phyloP scores from a whole-genome alignment of 2,113 vertebrate genomes.

The Rana temporaria region DNA sequence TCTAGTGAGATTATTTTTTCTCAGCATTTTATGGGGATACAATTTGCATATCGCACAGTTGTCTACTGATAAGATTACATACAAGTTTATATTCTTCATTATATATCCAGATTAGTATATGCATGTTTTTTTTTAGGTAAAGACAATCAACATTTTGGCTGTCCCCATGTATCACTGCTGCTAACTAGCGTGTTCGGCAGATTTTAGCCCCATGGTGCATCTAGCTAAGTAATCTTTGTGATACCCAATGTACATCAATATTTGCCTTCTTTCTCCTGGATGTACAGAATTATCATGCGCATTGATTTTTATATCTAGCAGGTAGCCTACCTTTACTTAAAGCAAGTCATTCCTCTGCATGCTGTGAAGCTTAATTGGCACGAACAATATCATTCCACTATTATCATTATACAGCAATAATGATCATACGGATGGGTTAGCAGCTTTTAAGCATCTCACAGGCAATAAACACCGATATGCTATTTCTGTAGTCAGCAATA shows the following conservation, averaged over 20 bases:
- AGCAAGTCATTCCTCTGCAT: conserved; percentile 12
- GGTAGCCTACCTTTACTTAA: conserved; percentile 35
- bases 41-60: no score
- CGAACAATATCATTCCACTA: conserved; percentile 36
- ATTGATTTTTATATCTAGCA: conserved; percentile 26
- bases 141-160: no score
- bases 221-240: not conserved
- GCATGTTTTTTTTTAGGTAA: no score
- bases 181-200: no score
- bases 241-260: not conserved
- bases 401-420: conserved; percentile 51
- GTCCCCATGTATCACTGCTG: no score
- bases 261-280: not conserved
- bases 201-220: no score
- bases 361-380: conserved; percentile 44
- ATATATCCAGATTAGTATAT: no score
- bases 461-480: conserved; percentile 36
- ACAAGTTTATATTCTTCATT: no score
- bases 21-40: no score
- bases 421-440: conserved; percentile 39
- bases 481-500: conserved; percentile 12
- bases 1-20: no score
- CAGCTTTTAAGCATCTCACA: conserved; percentile 26
- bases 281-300: not conserved
- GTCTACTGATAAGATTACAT: no score